Base-by-base conservation (phyloP, 2,888 invertebrate species). In the Dynastes hyllus region DNA sequence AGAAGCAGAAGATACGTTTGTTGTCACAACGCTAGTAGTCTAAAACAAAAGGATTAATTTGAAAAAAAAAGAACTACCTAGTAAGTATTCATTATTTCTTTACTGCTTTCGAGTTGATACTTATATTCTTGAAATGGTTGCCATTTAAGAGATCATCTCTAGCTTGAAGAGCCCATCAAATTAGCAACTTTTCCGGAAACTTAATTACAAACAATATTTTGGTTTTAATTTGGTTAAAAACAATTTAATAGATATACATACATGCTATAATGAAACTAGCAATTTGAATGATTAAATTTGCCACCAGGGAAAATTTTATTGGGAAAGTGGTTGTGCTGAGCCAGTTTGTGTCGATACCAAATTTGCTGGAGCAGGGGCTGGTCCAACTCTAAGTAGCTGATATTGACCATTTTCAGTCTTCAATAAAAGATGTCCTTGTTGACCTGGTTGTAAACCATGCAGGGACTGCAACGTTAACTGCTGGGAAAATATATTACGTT, bases 361-460 rank as follows among this genome's bases (percentile, higher is more conserved):
- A 77, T 90, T 89, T 55, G 89, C 87, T 9, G 89, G 87, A 80
- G 92, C 89, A 79, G 95, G 93, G 82, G 96, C 94, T 84, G 96
- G 95, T 83, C 96, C 96, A 86, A 97, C 95, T 89, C 97, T 93
- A 88, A 98, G 91, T 89, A 98, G 92, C 90, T 98, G 97, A 90
- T 95, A 96, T 90, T 97, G 97, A 87, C 98, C 98, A 92, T 96
- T 97, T 91, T 98, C 98, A 88, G 98, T 98, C 92, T 97, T 98
- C 89, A 98, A 92, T 88, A 98, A 93, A 89, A 98, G 92, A 89
- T 97, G 96, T 81, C 94, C 94, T 90, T 95, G 96, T 89, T 96
- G 95, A 88, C 96, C 95, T 84, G 95, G 94, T 91, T 95, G 96
- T 84, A 96, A 92, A 88, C 95, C 94, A 90, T 95, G 95, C 86